A percentile compares a stretch with the other conserved stretches of the same genome.
Evolutionary conservation across 2,113 vertebrate species (phyloP).

Genomic region (Dasyurus viverrinus): DNA sequence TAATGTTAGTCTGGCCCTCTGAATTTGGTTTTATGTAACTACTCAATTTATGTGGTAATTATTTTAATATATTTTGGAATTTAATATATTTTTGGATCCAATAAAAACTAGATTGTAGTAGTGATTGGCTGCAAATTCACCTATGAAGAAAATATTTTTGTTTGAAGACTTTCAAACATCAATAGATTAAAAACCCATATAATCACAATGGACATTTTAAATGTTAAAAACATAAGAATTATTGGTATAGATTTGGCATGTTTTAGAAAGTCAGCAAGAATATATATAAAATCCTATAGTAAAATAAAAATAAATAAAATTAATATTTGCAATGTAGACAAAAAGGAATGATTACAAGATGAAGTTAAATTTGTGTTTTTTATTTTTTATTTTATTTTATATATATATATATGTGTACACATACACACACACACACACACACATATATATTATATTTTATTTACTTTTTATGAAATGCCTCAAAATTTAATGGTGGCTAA

Average conservation of each 20-base stretch:
- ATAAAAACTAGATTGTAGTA: conserved; percentile 14
- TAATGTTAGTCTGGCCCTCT: background rate
- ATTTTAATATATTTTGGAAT: background rate
- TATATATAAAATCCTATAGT: background rate
- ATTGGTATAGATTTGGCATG: background rate
- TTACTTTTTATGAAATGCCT: too few relatives aligned
- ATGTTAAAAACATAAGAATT: background rate
- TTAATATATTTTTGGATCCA: too few relatives aligned
- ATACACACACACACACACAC: too few relatives aligned
- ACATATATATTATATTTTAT: too few relatives aligned
- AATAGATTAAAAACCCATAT: conserved; percentile 20
- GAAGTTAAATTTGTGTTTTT: too few relatives aligned
- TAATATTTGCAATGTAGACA: background rate
- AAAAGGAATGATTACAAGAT: background rate
- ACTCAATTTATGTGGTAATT: background rate
- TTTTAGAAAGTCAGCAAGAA: background rate
- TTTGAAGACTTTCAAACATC: background rate
- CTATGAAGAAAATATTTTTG: conserved; percentile 18
- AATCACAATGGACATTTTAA: conserved; percentile 18
- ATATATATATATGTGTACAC: too few relatives aligned
- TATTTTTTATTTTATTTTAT: too few relatives aligned
- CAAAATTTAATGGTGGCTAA: too few relatives aligned
- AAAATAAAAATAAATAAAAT: background rate
- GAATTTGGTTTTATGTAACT: background rate
- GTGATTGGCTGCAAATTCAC: conserved; percentile 16